These are phyloP conservation scores for Thalpophila matura DNA, from an alignment of 2,888 invertebrate species.

Conservation along the genomic window DNA sequence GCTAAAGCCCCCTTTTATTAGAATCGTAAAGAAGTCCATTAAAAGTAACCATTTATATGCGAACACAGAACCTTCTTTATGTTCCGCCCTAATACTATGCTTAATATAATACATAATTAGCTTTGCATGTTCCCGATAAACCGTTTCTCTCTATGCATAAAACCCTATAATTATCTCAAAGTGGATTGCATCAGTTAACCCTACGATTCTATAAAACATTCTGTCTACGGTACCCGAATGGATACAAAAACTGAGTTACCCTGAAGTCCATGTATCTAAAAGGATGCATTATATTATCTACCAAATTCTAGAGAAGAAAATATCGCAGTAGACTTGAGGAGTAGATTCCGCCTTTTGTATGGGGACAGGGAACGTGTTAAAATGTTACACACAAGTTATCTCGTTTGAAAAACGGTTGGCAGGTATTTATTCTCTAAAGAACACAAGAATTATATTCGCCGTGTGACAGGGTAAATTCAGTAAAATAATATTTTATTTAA, in stretches of 20 bases:
- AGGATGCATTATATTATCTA: no score
- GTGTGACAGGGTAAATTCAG: constrained; percentile 2
- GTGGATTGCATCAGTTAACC: constrained; percentile 19
- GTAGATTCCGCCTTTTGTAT: no score
- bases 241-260: no score
- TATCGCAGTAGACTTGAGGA: no score
- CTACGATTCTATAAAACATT: no score
- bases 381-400: constrained; percentile 15
- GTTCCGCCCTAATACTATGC: not conserved
- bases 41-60: not conserved
- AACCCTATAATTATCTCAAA: constrained; percentile 7
- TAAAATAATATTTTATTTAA: constrained; percentile 1
- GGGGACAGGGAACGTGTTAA: no score
- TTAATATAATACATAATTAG: constrained; percentile 19
- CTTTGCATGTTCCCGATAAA: constrained; percentile 15
- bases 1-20: not conserved
- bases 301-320: no score
- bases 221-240: no score
- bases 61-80: constrained; percentile 4
- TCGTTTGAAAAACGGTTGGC: constrained; percentile 14
- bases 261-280: no score
- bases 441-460: constrained; percentile 1
- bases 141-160: not conserved
- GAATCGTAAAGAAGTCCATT: constrained; percentile 27
- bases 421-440: constrained; percentile 6